Conservation (phyloP, 2,797 vertebrate genomes). For the Gobio occitaniae region DNA sequence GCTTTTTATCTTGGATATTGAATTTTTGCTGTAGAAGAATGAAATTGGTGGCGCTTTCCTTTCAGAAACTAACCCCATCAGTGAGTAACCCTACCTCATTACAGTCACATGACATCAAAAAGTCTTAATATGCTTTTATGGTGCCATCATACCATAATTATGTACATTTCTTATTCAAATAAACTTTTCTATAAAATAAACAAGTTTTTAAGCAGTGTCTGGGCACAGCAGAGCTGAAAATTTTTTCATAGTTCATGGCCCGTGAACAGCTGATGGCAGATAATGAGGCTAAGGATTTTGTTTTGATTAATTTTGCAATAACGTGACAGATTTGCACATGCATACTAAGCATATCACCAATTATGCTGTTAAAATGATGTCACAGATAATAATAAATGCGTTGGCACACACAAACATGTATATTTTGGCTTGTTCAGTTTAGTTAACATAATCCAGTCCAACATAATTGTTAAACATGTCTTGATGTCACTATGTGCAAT, state of each 20-base stretch:
- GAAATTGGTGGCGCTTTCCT: slow-evolving; percentile 11
- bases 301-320: slow-evolving; percentile 34
- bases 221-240: not conserved
- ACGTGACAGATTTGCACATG: slow-evolving; percentile 9
- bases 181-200: no score
- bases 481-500: not conserved
- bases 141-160: slow-evolving; percentile 14
- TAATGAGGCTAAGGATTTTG: slow-evolving; percentile 18
- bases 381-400: not conserved
- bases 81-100: slow-evolving; percentile 4
- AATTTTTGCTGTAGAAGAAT: slow-evolving; percentile 20
- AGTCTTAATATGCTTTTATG: slow-evolving; percentile 16
- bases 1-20: slow-evolving; percentile 35
- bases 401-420: not conserved
- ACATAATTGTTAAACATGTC: not conserved
- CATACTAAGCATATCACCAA: not conserved
- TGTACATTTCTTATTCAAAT: not conserved
- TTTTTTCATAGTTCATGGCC: slow-evolving; percentile 24
- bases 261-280: slow-evolving; percentile 16
- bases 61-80: slow-evolving; percentile 11
- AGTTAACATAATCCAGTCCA: not conserved
- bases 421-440: not conserved
- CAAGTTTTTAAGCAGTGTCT: not conserved
- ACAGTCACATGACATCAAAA: slow-evolving; percentile 14
- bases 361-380: slow-evolving; percentile 9